A percentile compares a stretch with the other conserved stretches of the same genome.
These are phyloP conservation scores for Herpailurus yagouaroundi DNA, from an alignment of 2,113 vertebrate species.

Conservation along the genomic window DNA sequence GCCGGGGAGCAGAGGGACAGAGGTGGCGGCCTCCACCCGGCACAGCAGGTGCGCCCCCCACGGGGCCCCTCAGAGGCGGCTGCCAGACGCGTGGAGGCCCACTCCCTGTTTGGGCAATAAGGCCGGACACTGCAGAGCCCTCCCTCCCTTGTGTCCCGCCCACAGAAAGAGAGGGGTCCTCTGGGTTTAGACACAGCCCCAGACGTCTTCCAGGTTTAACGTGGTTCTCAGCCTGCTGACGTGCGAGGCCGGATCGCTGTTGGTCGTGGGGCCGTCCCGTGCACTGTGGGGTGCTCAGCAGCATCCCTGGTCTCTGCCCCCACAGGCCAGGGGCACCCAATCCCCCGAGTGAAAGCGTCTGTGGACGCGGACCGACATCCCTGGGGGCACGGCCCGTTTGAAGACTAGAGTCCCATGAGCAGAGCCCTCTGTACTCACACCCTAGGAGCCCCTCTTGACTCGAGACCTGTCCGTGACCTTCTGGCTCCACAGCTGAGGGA, in stretches of 20 bases:
- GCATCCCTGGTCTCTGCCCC: neutral
- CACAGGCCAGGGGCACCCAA: no score
- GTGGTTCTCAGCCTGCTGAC: neutral
- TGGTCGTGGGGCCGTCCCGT: rapidly evolving
- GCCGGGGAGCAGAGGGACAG: neutral
- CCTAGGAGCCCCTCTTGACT: neutral
- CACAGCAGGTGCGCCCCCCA: neutral
- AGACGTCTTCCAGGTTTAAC: neutral
- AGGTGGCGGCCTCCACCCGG: neutral
- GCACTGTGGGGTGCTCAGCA: no score
- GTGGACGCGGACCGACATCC: rapidly evolving
- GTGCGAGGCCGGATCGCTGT: neutral
- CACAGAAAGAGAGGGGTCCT: neutral
- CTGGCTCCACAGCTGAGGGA: rapidly evolving
- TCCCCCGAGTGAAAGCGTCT: neutral
- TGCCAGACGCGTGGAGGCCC: neutral
- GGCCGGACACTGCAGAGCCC: rapidly evolving
- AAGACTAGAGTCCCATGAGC: neutral
- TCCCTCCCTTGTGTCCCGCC: neutral
- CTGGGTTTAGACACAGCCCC: neutral
- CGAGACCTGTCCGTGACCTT: neutral
- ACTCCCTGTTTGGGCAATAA: neutral
- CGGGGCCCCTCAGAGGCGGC: rapidly evolving
- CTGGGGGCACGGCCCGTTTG: neutral
- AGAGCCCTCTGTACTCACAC: no score